Evolutionary conservation across 2,797 vertebrate species (phyloP), one percentile per base, ranked within the genome.

Genomic region (Alosa sapidissima): DNA sequence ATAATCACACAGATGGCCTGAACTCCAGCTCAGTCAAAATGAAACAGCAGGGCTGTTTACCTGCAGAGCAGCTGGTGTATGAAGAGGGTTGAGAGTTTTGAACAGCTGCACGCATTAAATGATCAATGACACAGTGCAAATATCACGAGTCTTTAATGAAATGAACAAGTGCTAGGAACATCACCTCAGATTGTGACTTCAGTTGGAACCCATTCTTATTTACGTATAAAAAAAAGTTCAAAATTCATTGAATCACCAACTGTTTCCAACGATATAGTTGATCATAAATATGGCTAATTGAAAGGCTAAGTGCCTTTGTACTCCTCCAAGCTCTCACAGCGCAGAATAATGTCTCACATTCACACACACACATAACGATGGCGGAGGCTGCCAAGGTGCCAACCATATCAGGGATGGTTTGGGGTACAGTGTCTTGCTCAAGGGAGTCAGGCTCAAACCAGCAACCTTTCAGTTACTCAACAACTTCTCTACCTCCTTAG

Each of bases 41-140:
- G 16, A 78, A 47, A 78, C 72, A 78, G 72, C 72, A 78, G 72
- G 19, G 72, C 72, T 45, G 72, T 45, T 78, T 45, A 78, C 72
- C 36, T 78, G 72, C 5, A 16, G 14, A 78, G 72, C 72, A 78
- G 72, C 72, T 78, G 72, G 72, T 47, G 41, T 21, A 9, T 47
- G 72, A 21, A 21, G 36, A 47, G 36, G 13, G 41, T 13, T 1
- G 33, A 41, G 72, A 16, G 14, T 78, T 5, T 45, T 41, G 36
- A 78, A 47, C 72, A 78, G 72, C 72, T 78, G 72, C 41, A 45
- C 10, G 13, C 7, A 78, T 78, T 78, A 78, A 78, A 47, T 47
- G 72, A 78, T 78, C 72, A 78, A 6, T 78, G 72, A 8, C 41
- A 47, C 14, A 78, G 72, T 78, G 72, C 72, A 78, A 78, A 45